Percentiles rank a stretch among this genome's conserved stretches.
Evolutionary conservation across 2,888 invertebrate species (phyloP).

Genomic region (Metellina segmentata): DNA sequence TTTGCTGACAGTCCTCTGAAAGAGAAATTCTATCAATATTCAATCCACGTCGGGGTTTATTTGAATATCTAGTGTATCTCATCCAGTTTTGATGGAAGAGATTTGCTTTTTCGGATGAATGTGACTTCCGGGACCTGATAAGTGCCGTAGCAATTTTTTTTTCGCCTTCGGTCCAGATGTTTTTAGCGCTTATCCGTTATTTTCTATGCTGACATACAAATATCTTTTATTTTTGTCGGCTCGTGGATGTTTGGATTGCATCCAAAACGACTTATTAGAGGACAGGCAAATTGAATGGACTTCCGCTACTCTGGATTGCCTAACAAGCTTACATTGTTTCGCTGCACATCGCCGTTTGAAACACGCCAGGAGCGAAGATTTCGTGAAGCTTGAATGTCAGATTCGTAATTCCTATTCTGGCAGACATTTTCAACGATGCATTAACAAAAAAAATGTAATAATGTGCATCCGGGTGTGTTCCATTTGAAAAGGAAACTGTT

Average conservation of each 20-base stretch:
- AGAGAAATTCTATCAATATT: not conserved
- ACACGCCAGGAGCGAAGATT: not conserved
- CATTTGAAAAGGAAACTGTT: no score
- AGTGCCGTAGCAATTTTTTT: constrained; percentile 16
- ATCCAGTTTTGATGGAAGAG: constrained; percentile 42
- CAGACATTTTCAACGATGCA: not conserved
- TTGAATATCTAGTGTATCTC: constrained; percentile 41
- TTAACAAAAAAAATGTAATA: not conserved
- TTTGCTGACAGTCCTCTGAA: constrained; percentile 10
- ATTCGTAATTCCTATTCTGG: not conserved
- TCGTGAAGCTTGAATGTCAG: not conserved
- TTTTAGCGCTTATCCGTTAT: not conserved
- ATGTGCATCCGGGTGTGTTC: not conserved
- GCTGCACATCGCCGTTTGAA: not conserved
- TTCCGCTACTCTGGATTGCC: not conserved
- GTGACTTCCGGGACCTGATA: constrained; percentile 16
- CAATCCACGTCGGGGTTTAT: constrained; percentile 4
- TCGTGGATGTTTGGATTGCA: not conserved
- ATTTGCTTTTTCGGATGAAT: constrained; percentile 15
- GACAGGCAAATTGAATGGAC: not conserved
- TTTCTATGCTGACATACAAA: not conserved
- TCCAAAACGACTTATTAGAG: constrained; percentile 1
- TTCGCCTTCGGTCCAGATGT: constrained; percentile 17
- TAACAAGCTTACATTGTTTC: not conserved
- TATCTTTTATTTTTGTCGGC: not conserved